Base-by-base conservation (phyloP, 1,140 invertebrate genomes). In the Cydia splendana region DNA sequence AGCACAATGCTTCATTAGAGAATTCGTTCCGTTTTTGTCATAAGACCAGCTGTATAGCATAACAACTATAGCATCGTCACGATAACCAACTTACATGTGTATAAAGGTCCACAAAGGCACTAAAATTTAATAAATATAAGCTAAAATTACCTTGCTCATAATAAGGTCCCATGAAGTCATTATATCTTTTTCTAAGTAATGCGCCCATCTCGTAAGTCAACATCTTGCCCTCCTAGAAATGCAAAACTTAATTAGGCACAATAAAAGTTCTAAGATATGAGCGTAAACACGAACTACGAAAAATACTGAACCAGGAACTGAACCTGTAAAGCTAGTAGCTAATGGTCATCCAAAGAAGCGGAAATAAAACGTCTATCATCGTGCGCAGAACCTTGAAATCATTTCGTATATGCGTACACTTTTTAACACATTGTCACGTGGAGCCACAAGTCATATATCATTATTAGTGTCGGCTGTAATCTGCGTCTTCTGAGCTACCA, bases 131-230 rank as follows among this genome's bases (percentile, higher is more conserved):
- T 34, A 45, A 77, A 15, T 15, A 5, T 53, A 42, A 38, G 5
- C 34, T 34, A 7, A 51, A 79, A 38, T 80, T 86, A 92, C 91
- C 90, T 79, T 93, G 91, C 84, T 91, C 91, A 78, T 96, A 95
- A 82, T 93, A 86, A 76, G 91, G 87, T 65, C 94, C 94, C 65
- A 95, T 90, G 84, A 94, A 94, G 73, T 89, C 84, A 76, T 93
- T 84, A 83, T 95, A 95, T 85, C 93, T 90, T 76, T 93, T 92
- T 80, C 95, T 93, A 80, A 95, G 88, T 90, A 94, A 93, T 84
- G 89, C 88, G 76, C 95, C 95, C 81, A 95, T 94, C 86, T 94
- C 94, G 83, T 94, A 95, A 78, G 95, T 94, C 38, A 94, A 87
- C 87, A 94, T 92, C 87, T 95, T 95, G 65, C 95, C 95, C 85